Evolutionary conservation across 2,797 vertebrate species (phyloP).

Genomic region (Sebastes trivittatus): DNA sequence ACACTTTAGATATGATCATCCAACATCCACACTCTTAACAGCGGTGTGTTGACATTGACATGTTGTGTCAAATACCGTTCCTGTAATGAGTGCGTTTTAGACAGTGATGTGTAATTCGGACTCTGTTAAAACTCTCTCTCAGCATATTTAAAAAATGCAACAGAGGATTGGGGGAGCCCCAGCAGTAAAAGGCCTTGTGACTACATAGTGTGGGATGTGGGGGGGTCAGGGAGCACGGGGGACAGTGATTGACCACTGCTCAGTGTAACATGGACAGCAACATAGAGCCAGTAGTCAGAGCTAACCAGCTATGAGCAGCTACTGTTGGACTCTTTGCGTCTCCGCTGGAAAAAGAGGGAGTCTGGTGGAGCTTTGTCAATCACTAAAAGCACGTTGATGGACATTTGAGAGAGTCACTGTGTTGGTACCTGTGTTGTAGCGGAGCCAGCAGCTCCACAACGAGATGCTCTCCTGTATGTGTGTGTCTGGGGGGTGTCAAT

Average conservation of each 20-base stretch:
- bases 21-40: not conserved
- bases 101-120: not conserved
- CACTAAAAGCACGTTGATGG: no score
- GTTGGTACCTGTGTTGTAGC: no score
- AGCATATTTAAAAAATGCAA: not conserved
- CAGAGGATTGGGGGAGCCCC: not conserved
- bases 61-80: not conserved
- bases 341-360: not conserved
- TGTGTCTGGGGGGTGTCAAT: not conserved
- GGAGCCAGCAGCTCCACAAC: no score
- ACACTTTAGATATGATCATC: slow-evolving; percentile 21
- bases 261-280: not conserved
- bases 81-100: not conserved
- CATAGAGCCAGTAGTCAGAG: not conserved
- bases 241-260: not conserved
- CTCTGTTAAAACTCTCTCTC: not conserved
- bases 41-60: not conserved
- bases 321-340: not conserved
- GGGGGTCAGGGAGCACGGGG: not conserved
- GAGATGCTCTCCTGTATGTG: not conserved
- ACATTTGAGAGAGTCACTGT: no score
- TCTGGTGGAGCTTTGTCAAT: no score
- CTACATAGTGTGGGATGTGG: not conserved
- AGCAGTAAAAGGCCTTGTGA: not conserved
- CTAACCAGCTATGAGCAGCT: not conserved